These are phyloP conservation scores for Falco biarmicus DNA, from an alignment of 2,797 vertebrate species.

Conservation along the genomic window DNA sequence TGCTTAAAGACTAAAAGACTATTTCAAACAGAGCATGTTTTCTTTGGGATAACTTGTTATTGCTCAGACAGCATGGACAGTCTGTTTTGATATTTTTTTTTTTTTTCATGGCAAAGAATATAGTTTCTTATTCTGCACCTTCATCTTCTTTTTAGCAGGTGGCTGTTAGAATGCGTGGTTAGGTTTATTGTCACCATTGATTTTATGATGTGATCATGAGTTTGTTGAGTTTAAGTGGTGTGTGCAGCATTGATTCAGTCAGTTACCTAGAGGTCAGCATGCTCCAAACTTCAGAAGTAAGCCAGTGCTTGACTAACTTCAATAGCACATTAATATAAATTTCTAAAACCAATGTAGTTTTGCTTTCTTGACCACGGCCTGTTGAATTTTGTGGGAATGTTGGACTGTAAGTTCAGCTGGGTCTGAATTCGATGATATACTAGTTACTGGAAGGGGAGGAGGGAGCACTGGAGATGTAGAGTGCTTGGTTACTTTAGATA, in stretches of 20 bases:
- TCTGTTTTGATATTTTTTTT: background rate
- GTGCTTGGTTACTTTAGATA: background rate
- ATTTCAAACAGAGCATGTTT: background rate
- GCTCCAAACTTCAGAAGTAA: background rate
- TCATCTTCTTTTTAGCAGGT: background rate
- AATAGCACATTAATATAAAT: background rate
- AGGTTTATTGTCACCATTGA: background rate
- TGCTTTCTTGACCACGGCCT: background rate
- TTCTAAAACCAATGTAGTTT: background rate
- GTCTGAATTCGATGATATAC: background rate
- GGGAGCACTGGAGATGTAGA: background rate
- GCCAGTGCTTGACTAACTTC: background rate
- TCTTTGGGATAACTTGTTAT: background rate
- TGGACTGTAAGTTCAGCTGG: background rate
- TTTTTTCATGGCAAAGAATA: background rate
- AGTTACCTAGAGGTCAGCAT: background rate
- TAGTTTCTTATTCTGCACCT: background rate
- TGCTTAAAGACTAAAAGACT: background rate
- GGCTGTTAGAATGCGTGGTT: fast-evolving
- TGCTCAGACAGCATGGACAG: background rate
- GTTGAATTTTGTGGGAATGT: background rate
- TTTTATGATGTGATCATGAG: background rate
- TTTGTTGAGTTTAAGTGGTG: background rate
- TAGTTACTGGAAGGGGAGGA: background rate
- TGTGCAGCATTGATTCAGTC: background rate